Base-by-base conservation (phyloP, 1,140 invertebrate species). In the Ruditapes philippinarum region DNA sequence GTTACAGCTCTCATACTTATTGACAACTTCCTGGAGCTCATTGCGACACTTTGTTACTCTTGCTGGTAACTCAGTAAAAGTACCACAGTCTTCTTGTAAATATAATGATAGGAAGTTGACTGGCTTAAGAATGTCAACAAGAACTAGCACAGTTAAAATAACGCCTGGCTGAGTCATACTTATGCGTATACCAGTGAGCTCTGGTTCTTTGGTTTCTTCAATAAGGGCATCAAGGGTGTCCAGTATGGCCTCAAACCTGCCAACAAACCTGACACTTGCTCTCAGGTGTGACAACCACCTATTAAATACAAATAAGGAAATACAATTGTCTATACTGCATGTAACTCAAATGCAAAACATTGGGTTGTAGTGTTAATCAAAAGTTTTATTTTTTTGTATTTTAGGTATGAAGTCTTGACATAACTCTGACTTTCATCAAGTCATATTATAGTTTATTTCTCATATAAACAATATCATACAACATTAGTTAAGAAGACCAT, bases 251-350 rank as follows among this genome's bases (percentile, higher is more conserved):
- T 85, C 82, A 74, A 45, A 85, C 22, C 82, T 33, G 12, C 1
- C n/a, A 33, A 74, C 74, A 31, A 85, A 85, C 31, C 82, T 70
- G 12, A 31, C 0, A 22, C 82, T 74, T 40, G 82, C 82, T n/a
- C 25, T 65, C 54, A 85, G 82, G 38, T 85, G 82, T 1, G 62
- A 85, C 82, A 85, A 54, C 82, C 82, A 85, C 42, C 82, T 85
- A 33, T 22, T 74, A 84, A 62, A 51, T n/a, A n/a, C n/a, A n/a
- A n/a, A n/a, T n/a, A n/a, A n/a, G n/a, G n/a, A n/a, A n/a, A n/a
- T n/a, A n/a, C n/a, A n/a, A n/a, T n/a, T n/a, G n/a, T n/a, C n/a
- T n/a, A n/a, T n/a, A n/a, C n/a, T n/a, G n/a, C n/a, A n/a, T n/a
- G n/a, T n/a, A n/a, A n/a, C n/a, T n/a, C n/a, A n/a, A n/a, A n/a